Evolutionary conservation across 2,888 invertebrate species (phyloP), one percentile per base, ranked within the genome.

Genomic region (Nycteola revayana): DNA sequence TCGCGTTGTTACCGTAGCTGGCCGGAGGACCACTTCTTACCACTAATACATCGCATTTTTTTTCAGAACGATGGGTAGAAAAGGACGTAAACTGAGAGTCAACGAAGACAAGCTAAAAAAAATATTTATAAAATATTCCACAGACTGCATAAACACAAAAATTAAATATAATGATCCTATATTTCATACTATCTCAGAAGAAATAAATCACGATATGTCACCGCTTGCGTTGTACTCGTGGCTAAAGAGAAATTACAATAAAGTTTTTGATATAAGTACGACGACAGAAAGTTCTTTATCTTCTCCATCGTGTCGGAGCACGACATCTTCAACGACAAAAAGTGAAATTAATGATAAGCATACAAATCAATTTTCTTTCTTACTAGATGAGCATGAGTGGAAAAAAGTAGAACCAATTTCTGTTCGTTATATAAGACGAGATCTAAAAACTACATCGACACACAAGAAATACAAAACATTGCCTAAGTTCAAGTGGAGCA

Each of bases 161-260:
- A 37, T 37, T 37, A 37, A 37, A 37, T 37, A 37, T 28, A 37
- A 36, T 36, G 36, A 36, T 36, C 36, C 36, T 25, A 28, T 36
- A 37, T 37, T 36, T 30, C 21, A 30, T 26, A 36, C 36, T 26
- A 36, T 36, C 25, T 36, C 36, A 26, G 26, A 36, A 26, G 30
- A 36, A 26, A 26, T 36, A 30, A 23, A 36, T 36, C 25, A 36
- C 26, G 26, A 22, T 22, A 36, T 36, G 26, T 25, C 36, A 26
- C 36, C 36, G 25, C 26, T 26, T 36, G 36, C 36, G 26, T 26
- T 36, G 22, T 36, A 36, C 36, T 26, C 25, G 22, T 25, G 26
- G 26, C 26, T 36, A 23, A 36, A 36, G 26, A 36, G 36, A 26
- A 25, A 36, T 26, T 36, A 36, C 36, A 23, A 30, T 23, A 26